Conservation (phyloP, 2,113 vertebrate species). For the Poicephalus meyeri region DNA sequence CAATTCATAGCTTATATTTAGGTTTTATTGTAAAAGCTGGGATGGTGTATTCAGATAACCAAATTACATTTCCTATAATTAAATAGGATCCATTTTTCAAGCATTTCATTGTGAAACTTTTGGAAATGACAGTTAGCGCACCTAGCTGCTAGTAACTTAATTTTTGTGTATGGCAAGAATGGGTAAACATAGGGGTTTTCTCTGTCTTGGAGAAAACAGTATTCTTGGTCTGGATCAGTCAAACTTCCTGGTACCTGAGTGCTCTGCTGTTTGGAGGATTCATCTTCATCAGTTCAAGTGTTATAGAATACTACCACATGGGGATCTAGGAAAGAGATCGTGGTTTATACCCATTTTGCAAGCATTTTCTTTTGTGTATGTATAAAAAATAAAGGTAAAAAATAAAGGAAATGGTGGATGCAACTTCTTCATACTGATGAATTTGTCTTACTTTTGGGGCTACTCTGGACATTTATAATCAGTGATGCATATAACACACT, state of each 20-base stretch:
- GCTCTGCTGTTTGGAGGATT: background rate
- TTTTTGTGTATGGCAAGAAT: background rate
- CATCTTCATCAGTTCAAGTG: background rate
- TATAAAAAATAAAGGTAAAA: background rate
- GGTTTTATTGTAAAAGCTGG: constrained; percentile 42
- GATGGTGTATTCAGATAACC: constrained; percentile 20
- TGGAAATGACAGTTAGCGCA: background rate
- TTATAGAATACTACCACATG: background rate
- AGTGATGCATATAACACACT: background rate
- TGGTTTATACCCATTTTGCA: background rate
- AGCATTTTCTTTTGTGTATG: rapidly evolving
- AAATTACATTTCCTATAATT: constrained; percentile 16
- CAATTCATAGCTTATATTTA: constrained; percentile 22
- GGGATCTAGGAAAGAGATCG: background rate
- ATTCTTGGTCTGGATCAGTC: background rate
- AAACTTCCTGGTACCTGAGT: background rate
- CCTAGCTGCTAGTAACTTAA: background rate
- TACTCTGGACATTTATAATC: background rate
- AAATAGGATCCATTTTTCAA: constrained; percentile 22
- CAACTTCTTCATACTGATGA: background rate
- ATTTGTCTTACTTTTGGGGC: background rate
- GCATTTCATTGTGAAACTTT: background rate
- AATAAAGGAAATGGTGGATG: background rate
- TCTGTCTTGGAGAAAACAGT: background rate
- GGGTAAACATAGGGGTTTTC: background rate